A percentile compares a stretch with the other conserved stretches of the same genome.
Conservation (phyloP, 2,888 invertebrate species). For the Agrotis clavis region DNA sequence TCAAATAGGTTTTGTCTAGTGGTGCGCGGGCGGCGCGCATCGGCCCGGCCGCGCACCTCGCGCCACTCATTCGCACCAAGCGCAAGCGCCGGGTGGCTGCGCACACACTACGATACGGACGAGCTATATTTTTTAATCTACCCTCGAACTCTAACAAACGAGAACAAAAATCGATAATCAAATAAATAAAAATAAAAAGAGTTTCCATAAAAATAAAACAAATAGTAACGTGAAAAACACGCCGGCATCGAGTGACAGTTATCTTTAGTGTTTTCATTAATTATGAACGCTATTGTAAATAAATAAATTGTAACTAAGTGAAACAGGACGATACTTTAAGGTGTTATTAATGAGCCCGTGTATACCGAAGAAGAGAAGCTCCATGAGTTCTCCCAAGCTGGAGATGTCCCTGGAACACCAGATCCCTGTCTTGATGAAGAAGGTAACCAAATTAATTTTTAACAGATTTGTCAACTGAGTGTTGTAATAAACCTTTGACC, state of each 20-base stretch:
- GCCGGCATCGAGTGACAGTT: constrained; percentile 78
- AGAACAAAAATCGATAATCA: constrained; percentile 55
- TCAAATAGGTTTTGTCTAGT: constrained; percentile 78
- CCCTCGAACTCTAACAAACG: constrained; percentile 69
- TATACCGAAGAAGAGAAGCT: constrained; percentile 71
- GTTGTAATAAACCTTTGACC: constrained; percentile 59
- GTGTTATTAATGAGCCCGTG: constrained; percentile 79
- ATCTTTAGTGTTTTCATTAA: constrained; percentile 78
- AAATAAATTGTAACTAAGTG: constrained; percentile 74
- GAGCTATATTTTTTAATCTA: constrained; percentile 64
- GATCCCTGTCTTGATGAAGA: constrained; percentile 85
- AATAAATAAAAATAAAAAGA: constrained; percentile 51
- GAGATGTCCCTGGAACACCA: constrained; percentile 88
- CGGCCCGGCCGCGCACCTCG: constrained; percentile 69
- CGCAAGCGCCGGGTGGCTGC: constrained; percentile 83
- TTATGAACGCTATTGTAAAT: constrained; percentile 75
- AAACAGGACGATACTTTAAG: constrained; percentile 72
- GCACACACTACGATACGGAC: constrained; percentile 61
- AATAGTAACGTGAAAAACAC: constrained; percentile 66
- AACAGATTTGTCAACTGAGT: constrained; percentile 41
- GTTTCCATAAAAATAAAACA: constrained; percentile 33
- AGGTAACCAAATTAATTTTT: constrained; percentile 76
- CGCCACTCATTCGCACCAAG: constrained; percentile 80
- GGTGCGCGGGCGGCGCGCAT: constrained; percentile 66
- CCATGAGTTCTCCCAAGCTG: constrained; percentile 83